phyloP scores from a whole-genome alignment of 2,113 vertebrate species.

The Anhinga rufa region DNA sequence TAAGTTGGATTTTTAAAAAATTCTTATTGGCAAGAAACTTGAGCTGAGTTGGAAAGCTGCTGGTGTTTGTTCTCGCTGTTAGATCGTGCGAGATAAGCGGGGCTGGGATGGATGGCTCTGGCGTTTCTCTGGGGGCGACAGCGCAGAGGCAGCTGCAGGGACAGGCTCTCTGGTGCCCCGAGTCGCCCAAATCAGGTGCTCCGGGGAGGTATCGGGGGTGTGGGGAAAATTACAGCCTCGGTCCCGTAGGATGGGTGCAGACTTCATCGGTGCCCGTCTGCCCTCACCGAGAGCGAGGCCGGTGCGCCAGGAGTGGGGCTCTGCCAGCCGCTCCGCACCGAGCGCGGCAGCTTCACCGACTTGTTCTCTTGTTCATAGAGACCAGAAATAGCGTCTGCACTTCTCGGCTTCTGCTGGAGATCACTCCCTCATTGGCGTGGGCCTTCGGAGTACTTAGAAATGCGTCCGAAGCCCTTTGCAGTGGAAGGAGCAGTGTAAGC shows the following conservation, averaged over 20 bases:
- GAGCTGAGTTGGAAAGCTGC: constrained; percentile 16
- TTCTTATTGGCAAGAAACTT: constrained; percentile 44
- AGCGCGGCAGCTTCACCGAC: accelerated
- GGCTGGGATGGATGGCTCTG: neutral
- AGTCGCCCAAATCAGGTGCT: neutral
- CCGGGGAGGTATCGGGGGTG: accelerated
- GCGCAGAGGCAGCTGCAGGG: neutral
- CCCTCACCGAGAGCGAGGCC: accelerated
- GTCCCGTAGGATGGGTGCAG: accelerated
- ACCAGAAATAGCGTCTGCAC: neutral
- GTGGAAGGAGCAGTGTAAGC: neutral
- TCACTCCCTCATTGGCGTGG: accelerated
- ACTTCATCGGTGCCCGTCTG: accelerated
- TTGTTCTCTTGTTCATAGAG: too few species aligned
- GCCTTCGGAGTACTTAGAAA: neutral
- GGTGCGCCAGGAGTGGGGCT: accelerated
- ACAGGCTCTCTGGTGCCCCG: neutral
- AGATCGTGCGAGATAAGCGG: constrained; percentile 21
- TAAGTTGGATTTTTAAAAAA: neutral
- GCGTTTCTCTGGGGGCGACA: neutral
- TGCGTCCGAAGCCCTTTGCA: accelerated
- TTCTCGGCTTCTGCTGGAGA: neutral
- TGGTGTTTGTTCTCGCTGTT: constrained; percentile 22
- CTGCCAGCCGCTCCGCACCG: neutral
- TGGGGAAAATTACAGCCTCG: accelerated